These are phyloP conservation scores for Apamea epomidion DNA, from an alignment of 2,888 invertebrate species.

Conservation along the genomic window DNA sequence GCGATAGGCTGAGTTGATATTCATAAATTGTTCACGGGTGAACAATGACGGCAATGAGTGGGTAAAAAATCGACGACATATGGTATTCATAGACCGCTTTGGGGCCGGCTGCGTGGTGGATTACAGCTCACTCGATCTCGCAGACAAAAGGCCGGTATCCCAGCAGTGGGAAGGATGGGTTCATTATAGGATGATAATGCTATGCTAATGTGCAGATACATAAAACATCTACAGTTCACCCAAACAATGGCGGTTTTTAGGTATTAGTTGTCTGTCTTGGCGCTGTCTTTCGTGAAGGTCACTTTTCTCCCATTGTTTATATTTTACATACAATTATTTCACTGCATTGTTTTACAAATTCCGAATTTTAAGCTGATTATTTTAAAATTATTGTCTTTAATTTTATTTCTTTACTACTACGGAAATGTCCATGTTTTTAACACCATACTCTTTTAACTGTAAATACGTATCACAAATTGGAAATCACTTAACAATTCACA, in stretches of 20 bases:
- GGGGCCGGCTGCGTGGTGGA: not conserved
- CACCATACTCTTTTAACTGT: conserved; percentile 9
- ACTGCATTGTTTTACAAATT: conserved; percentile 30
- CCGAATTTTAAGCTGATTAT: not conserved
- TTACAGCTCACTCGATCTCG: not conserved
- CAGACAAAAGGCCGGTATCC: not conserved
- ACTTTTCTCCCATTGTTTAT: conserved; percentile 25
- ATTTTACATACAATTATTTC: conserved; percentile 27
- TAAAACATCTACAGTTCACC: not conserved
- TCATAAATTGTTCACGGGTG: not conserved
- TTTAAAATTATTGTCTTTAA: not conserved
- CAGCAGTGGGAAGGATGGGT: not conserved
- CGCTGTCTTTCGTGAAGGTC: conserved; percentile 22
- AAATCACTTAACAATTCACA: conserved; percentile 41
- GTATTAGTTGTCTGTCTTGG: conserved; percentile 24
- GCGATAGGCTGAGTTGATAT: no score
- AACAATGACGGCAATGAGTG: not conserved
- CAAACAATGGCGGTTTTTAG: conserved; percentile 15
- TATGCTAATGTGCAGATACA: not conserved
- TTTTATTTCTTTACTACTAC: not conserved
- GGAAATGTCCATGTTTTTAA: not conserved
- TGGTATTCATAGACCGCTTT: not conserved
- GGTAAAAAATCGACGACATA: not conserved
- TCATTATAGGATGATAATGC: no score
- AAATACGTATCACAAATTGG: conserved; percentile 22